A percentile compares a stretch with the other conserved stretches of the same genome.
Evolutionary conservation across 2,888 invertebrate genomes (phyloP).

Genomic region (Polietes domitor): DNA sequence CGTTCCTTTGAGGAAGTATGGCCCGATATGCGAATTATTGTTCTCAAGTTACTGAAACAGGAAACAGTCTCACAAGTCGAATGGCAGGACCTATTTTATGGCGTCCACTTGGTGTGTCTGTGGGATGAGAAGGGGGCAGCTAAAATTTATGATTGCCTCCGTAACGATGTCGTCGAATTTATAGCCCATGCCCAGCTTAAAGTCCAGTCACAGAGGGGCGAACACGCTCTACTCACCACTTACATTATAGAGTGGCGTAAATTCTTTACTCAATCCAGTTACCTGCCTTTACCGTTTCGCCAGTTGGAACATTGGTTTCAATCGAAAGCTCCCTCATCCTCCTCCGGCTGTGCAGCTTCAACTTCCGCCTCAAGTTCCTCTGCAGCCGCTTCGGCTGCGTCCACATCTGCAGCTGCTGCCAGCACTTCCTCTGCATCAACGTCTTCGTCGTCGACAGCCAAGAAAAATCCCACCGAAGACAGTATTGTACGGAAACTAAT

Average conservation of each 20-base stretch:
- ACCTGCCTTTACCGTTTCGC: constrained; percentile 96
- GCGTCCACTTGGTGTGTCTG: constrained; percentile 96
- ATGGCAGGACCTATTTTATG: constrained; percentile 99
- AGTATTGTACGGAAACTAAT: constrained; percentile 96
- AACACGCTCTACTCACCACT: constrained; percentile 96
- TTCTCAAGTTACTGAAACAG: constrained; percentile 93
- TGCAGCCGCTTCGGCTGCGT: constrained; percentile 63
- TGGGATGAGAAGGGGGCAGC: constrained; percentile 98
- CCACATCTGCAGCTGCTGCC: constrained; percentile 65
- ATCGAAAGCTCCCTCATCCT: constrained; percentile 82
- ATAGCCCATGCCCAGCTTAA: constrained; percentile 95
- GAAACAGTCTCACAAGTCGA: constrained; percentile 95
- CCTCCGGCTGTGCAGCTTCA: constrained; percentile 65
- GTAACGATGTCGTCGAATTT: constrained; percentile 95
- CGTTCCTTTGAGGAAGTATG: constrained; percentile 97
- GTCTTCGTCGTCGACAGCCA: constrained; percentile 78
- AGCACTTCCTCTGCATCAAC: constrained; percentile 51
- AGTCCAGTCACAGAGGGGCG: constrained; percentile 95
- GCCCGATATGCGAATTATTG: constrained; percentile 96
- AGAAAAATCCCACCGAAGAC: constrained; percentile 88
- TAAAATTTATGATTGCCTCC: constrained; percentile 93
- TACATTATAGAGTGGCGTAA: constrained; percentile 99
- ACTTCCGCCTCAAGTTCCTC: constrained; percentile 69
- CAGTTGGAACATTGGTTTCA: constrained; percentile 94
- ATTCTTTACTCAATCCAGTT: constrained; percentile 98